Conservation (phyloP, 2,113 vertebrate genomes). For the Etheostoma spectabile region DNA sequence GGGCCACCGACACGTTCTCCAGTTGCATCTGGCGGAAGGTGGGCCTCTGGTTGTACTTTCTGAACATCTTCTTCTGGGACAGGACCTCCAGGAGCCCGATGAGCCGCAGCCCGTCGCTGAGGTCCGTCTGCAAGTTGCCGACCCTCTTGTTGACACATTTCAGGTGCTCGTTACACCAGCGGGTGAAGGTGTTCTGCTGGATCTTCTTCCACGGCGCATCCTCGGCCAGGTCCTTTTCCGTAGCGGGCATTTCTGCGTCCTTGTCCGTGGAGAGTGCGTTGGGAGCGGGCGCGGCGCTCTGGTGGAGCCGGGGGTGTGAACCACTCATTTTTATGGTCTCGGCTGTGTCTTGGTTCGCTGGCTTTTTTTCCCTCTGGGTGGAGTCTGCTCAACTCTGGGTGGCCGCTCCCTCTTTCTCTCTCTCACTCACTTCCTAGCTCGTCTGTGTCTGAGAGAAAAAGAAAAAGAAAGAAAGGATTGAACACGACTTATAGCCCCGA, state of each 20-base stretch:
- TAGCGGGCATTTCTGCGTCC: conserved; percentile 90
- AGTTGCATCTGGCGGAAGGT: conserved; percentile 92
- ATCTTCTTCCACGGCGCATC: conserved; percentile 91
- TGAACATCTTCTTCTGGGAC: conserved; percentile 92
- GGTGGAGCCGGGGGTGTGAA: conserved; percentile 87
- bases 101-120: conserved; percentile 89
- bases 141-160: conserved; percentile 90
- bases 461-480: conserved; percentile 21
- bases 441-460: conserved; percentile 50
- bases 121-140: conserved; percentile 88
- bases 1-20: conserved; percentile 91
- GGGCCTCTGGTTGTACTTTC: conserved; percentile 91
- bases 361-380: conserved; percentile 75
- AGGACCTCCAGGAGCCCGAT: conserved; percentile 90
- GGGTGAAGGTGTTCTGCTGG: conserved; percentile 90
- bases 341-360: conserved; percentile 82
- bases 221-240: conserved; percentile 90
- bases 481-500: conserved; percentile 40
- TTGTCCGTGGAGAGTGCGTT: conserved; percentile 85
- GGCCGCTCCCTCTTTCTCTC: conserved; percentile 65
- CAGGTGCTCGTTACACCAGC: conserved; percentile 90
- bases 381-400: conserved; percentile 74
- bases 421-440: conserved; percentile 33
- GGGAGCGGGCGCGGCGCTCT: conserved; percentile 86
- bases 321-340: conserved; percentile 89